These are phyloP conservation scores for Papilio xuthus DNA, from an alignment of 1,140 invertebrate species.

Conservation along the genomic window DNA sequence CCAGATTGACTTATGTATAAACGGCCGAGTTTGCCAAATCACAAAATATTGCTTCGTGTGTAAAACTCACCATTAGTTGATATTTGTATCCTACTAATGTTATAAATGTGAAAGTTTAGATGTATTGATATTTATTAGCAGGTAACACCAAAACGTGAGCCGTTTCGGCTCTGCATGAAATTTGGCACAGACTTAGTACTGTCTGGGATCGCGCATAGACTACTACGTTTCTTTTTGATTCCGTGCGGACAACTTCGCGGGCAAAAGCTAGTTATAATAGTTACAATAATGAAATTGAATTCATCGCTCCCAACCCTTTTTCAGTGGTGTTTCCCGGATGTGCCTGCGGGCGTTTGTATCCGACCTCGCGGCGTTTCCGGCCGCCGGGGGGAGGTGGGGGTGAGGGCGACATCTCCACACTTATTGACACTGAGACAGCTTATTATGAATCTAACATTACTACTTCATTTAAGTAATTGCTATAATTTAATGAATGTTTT, in stretches of 20 bases:
- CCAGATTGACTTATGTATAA: slow-evolving; percentile 6
- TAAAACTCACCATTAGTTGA: not conserved
- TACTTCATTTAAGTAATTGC: no score
- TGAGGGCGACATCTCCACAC: not conserved
- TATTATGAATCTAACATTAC: no score
- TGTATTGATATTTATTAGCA: no score
- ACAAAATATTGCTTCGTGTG: not conserved
- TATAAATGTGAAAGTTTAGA: no score
- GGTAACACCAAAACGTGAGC: no score
- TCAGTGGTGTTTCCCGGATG: slow-evolving; percentile 8
- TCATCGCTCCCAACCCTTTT: not conserved
- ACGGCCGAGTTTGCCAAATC: not conserved
- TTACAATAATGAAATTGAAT: not conserved
- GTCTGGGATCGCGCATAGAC: no score
- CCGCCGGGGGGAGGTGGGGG: not conserved
- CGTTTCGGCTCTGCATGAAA: no score
- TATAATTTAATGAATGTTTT: no score
- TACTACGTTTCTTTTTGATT: no score
- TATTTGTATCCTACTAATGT: not conserved
- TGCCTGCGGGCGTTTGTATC: slow-evolving; percentile 1
- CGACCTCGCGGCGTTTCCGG: slow-evolving; percentile 1
- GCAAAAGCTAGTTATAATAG: not conserved
- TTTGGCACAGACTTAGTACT: no score
- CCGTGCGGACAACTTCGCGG: no score
- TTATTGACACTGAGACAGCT: not conserved